Percentiles rank a stretch among this genome's conserved stretches.
Evolutionary conservation across 2,888 invertebrate genomes (phyloP).

Genomic region (Eupithecia exiguata): DNA sequence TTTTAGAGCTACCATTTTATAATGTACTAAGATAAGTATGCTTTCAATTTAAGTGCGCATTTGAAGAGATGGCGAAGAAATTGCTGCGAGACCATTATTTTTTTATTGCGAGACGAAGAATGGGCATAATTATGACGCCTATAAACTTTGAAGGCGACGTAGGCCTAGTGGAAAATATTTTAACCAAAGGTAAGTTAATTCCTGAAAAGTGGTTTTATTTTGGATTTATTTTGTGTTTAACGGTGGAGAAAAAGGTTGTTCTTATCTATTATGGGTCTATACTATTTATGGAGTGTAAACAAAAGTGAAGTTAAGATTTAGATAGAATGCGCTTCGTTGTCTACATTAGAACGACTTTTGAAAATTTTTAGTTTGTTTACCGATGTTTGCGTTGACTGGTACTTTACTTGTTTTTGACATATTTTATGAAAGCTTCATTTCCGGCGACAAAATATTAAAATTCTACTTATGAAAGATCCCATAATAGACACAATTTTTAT

Average conservation of each 20-base stretch:
- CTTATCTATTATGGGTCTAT: not conserved
- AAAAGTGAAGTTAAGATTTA: not conserved
- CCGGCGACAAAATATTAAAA: not conserved
- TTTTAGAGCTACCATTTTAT: not conserved
- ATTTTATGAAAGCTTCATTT: not conserved
- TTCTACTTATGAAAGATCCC: not conserved
- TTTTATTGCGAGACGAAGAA: slow-evolving; percentile 28
- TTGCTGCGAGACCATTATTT: slow-evolving; percentile 21
- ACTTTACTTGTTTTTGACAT: too few species aligned
- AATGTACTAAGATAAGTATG: slow-evolving; percentile 38
- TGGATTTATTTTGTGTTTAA: not conserved
- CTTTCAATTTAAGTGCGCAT: slow-evolving; percentile 42
- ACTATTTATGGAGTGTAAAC: not conserved
- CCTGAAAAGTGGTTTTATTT: not conserved
- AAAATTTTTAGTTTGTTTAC: too few species aligned
- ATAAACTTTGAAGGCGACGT: not conserved
- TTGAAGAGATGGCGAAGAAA: slow-evolving; percentile 25
- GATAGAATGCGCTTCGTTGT: too few species aligned
- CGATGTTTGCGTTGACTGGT: too few species aligned
- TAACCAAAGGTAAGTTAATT: not conserved
- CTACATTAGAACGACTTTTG: too few species aligned
- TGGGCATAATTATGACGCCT: slow-evolving; percentile 4
- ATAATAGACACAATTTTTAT: not conserved
- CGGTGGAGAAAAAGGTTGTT: not conserved
- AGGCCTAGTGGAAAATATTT: not conserved